phyloP scores from a whole-genome alignment of 1,140 invertebrate genomes.

The Drosophila lini region DNA sequence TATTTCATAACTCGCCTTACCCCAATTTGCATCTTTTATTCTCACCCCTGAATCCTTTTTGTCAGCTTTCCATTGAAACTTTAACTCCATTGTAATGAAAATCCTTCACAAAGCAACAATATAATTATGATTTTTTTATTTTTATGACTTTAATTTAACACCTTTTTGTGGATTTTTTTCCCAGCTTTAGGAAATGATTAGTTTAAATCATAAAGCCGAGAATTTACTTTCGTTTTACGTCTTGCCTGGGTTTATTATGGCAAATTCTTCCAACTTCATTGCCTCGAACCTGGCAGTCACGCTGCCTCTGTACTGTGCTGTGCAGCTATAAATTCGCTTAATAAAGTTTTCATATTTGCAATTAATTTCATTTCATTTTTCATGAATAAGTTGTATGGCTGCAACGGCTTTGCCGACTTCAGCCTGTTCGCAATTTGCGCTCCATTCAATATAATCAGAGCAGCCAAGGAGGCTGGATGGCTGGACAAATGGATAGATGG shows the following conservation, averaged over 20 bases:
- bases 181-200: slow-evolving; percentile 40
- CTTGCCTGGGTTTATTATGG: slow-evolving; percentile 32
- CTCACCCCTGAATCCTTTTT: neutral
- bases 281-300: slow-evolving; percentile 11
- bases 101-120: slow-evolving; percentile 7
- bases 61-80: slow-evolving; percentile 22
- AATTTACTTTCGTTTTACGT: slow-evolving; percentile 44
- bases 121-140: slow-evolving; percentile 40
- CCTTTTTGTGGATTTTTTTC: slow-evolving; percentile 10
- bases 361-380: slow-evolving; percentile 76
- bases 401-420: slow-evolving; percentile 41
- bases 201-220: slow-evolving; percentile 57
- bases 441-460: slow-evolving; percentile 71
- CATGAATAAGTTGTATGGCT: slow-evolving; percentile 67
- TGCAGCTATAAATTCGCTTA: slow-evolving; percentile 69
- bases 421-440: slow-evolving; percentile 64
- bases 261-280: slow-evolving; percentile 17
- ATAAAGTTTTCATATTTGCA: slow-evolving; percentile 77
- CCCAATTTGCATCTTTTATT: slow-evolving; percentile 7
- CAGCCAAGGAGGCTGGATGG: slow-evolving; percentile 31
- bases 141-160: slow-evolving; percentile 9
- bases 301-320: slow-evolving; percentile 8
- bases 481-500: slow-evolving; percentile 25
- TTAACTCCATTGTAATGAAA: slow-evolving; percentile 38
- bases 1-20: neutral